Percentiles rank a stretch among this genome's conserved stretches.
These are phyloP conservation scores for Callionymus lyra DNA, from an alignment of 2,113 vertebrate genomes.

Conservation along the genomic window DNA sequence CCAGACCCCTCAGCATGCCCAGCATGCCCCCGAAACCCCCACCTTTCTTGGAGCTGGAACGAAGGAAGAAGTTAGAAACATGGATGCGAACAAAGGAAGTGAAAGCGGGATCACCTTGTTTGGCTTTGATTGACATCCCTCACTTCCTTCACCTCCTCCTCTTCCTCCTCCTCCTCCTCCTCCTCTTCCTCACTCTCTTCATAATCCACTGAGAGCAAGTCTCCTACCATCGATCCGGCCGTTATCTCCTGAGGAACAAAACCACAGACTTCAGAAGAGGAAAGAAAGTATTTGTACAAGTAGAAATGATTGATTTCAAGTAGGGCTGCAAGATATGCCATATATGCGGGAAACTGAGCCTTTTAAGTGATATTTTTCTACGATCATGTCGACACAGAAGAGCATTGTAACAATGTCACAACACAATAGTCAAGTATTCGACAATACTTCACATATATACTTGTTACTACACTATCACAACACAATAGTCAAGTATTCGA, in stretches of 20 bases:
- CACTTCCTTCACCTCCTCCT: conserved; percentile 31
- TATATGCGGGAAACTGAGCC: too few relatives aligned
- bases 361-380: too few relatives aligned
- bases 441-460: too few relatives aligned
- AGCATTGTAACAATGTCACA: too few relatives aligned
- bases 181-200: conserved; percentile 79
- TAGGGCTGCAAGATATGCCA: too few relatives aligned
- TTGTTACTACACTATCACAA: too few relatives aligned
- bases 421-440: too few relatives aligned
- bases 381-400: too few relatives aligned
- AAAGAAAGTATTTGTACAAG: too few relatives aligned
- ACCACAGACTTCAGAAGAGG: background rate
- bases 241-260: conserved; percentile 42
- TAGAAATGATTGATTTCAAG: too few relatives aligned
- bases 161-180: conserved; percentile 31
- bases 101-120: conserved; percentile 34
- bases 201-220: conserved; percentile 82
- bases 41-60: conserved; percentile 71
- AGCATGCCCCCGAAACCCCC: conserved; percentile 90
- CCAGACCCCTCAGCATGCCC: conserved; percentile 93
- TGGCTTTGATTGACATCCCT: conserved; percentile 62
- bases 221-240: conserved; percentile 68
- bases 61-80: background rate
- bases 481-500: too few relatives aligned
- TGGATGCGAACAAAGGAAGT: background rate